Evolutionary conservation across 1,140 invertebrate genomes (phyloP), one percentile per base, ranked within the genome.

Genomic region (Tribolium madens): DNA sequence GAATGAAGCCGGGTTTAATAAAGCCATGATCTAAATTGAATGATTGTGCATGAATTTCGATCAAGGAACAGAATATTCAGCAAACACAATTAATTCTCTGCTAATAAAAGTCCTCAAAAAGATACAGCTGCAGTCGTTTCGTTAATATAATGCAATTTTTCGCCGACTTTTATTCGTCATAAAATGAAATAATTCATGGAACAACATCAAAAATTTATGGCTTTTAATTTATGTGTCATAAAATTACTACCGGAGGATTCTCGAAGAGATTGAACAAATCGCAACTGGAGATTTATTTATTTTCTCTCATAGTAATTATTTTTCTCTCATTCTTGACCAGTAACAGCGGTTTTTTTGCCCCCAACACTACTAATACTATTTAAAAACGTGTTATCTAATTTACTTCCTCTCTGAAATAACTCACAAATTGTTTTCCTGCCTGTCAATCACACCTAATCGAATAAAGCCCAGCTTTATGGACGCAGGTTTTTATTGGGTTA

Each of bases 401-500:
- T 64, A 14, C 57, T 18, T 3, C 9, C 9, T n/a, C 21, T 33
- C 57, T 64, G 57, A 64, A 64, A 64, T 64, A 64, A 64, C 57
- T 64, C 57, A 64, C 57, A 64, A 64, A 64, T 64, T 64, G 57
- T 64, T 64, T 64, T 64, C 57, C 57, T 36, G 26, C 12, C 57
- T 64, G 57, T 64, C 57, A 64, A 64, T 64, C 57, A 64, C 57
- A 33, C 26, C 14, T 64, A 64, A 64, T 64, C 57, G 57, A 60
- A 60, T 60, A 10, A 60, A 60, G n/a, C 17, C 26, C 18, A 26
- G 53, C 57, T 64, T 64, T 64, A 64, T 64, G 26, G 57, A 4
- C 26, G 21, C 12, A 14, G 57, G 9, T 64, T 33, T 64, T 64
- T 64, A 64, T 31, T 33, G 21, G 57, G 57, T 64, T 3, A 33